phyloP scores from a whole-genome alignment of 1,140 invertebrate genomes.

The Sipha flava region DNA sequence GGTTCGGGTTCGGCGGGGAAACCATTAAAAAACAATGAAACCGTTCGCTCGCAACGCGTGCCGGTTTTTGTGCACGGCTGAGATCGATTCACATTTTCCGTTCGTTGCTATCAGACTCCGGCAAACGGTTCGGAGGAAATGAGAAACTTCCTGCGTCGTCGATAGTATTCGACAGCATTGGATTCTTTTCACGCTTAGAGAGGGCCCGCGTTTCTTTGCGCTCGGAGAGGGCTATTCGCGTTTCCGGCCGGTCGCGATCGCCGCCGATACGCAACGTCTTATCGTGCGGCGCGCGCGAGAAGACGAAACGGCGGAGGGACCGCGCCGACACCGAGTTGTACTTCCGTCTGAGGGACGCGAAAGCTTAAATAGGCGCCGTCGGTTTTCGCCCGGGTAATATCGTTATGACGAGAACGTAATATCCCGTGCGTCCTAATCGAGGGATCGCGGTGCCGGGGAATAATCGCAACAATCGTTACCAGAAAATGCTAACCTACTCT shows the following conservation, averaged over 20 bases:
- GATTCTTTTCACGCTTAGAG: slow-evolving; percentile 20
- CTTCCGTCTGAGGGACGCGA: not conserved
- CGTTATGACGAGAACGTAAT: no score
- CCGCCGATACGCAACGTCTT: not conserved
- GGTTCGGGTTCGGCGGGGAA: not conserved
- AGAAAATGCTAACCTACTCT: no score
- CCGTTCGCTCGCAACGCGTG: not conserved
- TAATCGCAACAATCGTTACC: no score
- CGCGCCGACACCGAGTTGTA: not conserved
- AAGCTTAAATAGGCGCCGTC: no score
- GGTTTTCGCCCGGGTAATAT: no score
- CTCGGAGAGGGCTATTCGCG: not conserved
- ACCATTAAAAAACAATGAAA: slow-evolving; percentile 23
- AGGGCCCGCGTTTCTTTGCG: no score
- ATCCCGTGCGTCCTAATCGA: no score
- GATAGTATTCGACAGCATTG: not conserved
- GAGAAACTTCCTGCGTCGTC: slow-evolving; percentile 12
- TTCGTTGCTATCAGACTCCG: not conserved
- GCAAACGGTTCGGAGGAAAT: slow-evolving; percentile 1
- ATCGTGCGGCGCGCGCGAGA: not conserved
- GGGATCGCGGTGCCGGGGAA: no score
- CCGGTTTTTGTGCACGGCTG: not conserved
- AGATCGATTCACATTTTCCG: slow-evolving; percentile 3
- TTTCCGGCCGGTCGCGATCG: slow-evolving; percentile 18
- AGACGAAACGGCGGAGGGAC: not conserved